Conservation (phyloP, 2,888 invertebrate species). For the Limnephilus rhombicus region DNA sequence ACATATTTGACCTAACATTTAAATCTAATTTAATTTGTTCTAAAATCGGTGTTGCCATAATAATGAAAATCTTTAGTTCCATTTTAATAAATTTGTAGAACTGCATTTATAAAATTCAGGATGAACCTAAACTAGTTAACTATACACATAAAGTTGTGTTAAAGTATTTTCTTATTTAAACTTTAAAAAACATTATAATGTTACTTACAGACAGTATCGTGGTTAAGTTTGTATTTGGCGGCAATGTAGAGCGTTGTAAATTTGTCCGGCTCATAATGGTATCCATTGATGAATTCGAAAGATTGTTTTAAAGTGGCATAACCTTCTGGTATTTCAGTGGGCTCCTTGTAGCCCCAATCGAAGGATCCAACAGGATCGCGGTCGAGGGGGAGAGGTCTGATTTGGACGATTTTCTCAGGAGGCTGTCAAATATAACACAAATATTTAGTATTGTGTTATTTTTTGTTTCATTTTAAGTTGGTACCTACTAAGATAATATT, state of each 20-base stretch:
- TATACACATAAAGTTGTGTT: too few relatives aligned
- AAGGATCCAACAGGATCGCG: slow-evolving; percentile 72
- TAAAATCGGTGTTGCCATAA: too few relatives aligned
- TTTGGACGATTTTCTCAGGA: not conserved
- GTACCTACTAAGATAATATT: not conserved
- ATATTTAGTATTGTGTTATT: not conserved
- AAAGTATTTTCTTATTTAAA: too few relatives aligned
- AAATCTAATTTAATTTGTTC: too few relatives aligned
- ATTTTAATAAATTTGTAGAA: too few relatives aligned
- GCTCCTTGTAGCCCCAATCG: slow-evolving; percentile 80
- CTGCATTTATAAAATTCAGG: too few relatives aligned
- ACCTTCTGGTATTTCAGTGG: slow-evolving; percentile 76
- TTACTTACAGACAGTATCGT: slow-evolving; percentile 75
- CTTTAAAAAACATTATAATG: not conserved
- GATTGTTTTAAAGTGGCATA: slow-evolving; percentile 78
- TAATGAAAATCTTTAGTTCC: too few relatives aligned
- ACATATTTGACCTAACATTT: too few relatives aligned
- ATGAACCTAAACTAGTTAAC: too few relatives aligned
- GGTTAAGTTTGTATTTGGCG: slow-evolving; percentile 78
- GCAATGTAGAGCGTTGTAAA: slow-evolving; percentile 77
- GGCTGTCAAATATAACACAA: not conserved
- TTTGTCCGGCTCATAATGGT: slow-evolving; percentile 76
- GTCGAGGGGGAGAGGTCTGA: slow-evolving; percentile 59
- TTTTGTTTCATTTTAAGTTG: not conserved
- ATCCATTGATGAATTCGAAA: slow-evolving; percentile 78